A percentile compares a stretch with the other conserved stretches of the same genome.
Conservation (phyloP, 2,113 vertebrate genomes). For the Laticauda colubrina region DNA sequence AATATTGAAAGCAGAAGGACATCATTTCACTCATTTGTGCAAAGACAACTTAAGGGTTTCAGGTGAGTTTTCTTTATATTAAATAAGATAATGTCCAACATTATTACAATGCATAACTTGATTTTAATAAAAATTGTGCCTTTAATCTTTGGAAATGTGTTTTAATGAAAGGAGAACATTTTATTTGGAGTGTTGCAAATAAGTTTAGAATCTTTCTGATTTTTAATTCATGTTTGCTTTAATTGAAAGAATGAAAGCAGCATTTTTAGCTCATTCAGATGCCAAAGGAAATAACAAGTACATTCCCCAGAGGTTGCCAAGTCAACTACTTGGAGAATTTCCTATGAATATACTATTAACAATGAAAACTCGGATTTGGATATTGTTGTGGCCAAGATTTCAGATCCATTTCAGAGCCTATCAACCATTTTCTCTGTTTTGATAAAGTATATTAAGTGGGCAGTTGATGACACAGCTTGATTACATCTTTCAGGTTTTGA, state of each 20-base stretch:
- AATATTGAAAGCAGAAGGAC: slow-evolving; percentile 70
- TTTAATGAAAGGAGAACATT: neutral
- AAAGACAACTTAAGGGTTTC: slow-evolving; percentile 71
- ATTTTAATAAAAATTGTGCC: neutral
- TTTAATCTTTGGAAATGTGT: neutral
- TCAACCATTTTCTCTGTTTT: slow-evolving; percentile 8
- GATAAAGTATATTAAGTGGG: slow-evolving; percentile 25
- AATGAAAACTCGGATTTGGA: slow-evolving; percentile 25
- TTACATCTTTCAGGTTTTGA: slow-evolving; percentile 82
- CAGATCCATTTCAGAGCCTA: slow-evolving; percentile 8
- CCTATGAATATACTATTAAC: neutral
- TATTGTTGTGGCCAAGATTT: slow-evolving; percentile 36
- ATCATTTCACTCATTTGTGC: slow-evolving; percentile 67
- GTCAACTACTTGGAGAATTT: slow-evolving; percentile 22
- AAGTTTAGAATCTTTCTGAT: neutral
- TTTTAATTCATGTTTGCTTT: neutral
- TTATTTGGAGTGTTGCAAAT: neutral
- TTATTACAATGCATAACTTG: neutral
- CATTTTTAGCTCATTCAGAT: slow-evolving; percentile 15
- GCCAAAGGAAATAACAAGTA: slow-evolving; percentile 16
- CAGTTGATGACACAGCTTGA: slow-evolving; percentile 14
- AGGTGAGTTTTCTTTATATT: slow-evolving; percentile 71
- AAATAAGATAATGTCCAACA: slow-evolving; percentile 11
- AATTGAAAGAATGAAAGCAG: neutral
- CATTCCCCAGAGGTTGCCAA: slow-evolving; percentile 21